These are phyloP conservation scores for Athalia cordata DNA, from an alignment of 2,888 invertebrate genomes.

Conservation along the genomic window DNA sequence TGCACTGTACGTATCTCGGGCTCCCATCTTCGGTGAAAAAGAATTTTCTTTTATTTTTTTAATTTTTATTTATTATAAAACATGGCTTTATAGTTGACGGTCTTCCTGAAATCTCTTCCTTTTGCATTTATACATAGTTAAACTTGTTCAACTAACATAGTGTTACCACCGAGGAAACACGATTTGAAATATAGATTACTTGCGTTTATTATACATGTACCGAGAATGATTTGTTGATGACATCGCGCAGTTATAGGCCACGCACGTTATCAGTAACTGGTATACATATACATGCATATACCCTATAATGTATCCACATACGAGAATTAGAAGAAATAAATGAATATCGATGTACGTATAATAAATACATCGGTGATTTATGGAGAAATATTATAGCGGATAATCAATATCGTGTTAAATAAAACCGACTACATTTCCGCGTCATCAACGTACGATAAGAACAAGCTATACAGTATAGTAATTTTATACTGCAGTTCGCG, in stretches of 20 bases:
- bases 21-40: too few species aligned
- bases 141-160: slow-evolving; percentile 18
- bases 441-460: background rate
- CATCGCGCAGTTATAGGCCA: background rate
- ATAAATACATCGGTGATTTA: background rate
- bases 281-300: background rate
- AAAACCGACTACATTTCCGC: background rate
- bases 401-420: background rate
- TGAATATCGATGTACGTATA: background rate
- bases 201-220: background rate
- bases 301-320: background rate
- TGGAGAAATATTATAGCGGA: background rate
- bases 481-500: background rate
- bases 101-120: background rate
- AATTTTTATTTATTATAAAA: background rate
- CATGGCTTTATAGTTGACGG: background rate
- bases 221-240: slow-evolving; percentile 9
- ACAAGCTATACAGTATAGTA: background rate
- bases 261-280: slow-evolving; percentile 16
- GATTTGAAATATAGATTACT: slow-evolving; percentile 29
- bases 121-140: background rate
- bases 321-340: background rate
- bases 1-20: too few species aligned
- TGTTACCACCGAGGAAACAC: background rate
- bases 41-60: background rate